Evolutionary conservation across 1,140 invertebrate genomes (phyloP).

Genomic region (Drosophila nasuta): DNA sequence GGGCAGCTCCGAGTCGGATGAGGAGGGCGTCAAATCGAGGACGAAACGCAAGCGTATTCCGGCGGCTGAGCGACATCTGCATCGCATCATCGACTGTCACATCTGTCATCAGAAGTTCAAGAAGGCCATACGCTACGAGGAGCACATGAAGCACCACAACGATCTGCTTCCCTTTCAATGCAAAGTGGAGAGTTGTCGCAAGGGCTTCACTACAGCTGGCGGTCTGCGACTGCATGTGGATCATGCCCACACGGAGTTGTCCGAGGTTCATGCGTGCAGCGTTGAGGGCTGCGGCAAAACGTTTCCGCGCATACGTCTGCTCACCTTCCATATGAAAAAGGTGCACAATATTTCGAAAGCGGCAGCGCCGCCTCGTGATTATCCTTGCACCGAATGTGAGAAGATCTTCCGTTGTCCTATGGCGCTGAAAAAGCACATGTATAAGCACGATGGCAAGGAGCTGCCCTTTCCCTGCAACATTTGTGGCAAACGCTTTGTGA

Average conservation of each 20-base stretch:
- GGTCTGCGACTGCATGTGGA: conserved; percentile 76
- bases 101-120: conserved; percentile 83
- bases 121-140: conserved; percentile 75
- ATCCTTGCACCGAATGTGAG: conserved; percentile 78
- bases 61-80: conserved; percentile 61
- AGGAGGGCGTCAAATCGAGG: conserved; percentile 46
- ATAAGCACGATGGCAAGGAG: conserved; percentile 86
- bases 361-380: conserved; percentile 68
- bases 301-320: conserved; percentile 75
- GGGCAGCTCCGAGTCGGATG: conserved; percentile 35
- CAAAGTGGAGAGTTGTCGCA: conserved; percentile 71
- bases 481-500: conserved; percentile 85
- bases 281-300: conserved; percentile 75
- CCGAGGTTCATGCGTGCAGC: conserved; percentile 69
- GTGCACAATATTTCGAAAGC: conserved; percentile 77
- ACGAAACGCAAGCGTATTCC: conserved; percentile 61
- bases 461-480: conserved; percentile 87
- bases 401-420: conserved; percentile 80
- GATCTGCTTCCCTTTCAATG: conserved; percentile 79
- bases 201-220: conserved; percentile 78
- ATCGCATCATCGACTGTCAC: conserved; percentile 78
- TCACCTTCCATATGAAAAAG: conserved; percentile 81
- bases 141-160: conserved; percentile 82
- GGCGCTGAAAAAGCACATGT: conserved; percentile 85
- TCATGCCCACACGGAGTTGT: conserved; percentile 74